These are phyloP conservation scores for Ovibos moschatus DNA, from an alignment of 2,113 vertebrate species.

Conservation along the genomic window DNA sequence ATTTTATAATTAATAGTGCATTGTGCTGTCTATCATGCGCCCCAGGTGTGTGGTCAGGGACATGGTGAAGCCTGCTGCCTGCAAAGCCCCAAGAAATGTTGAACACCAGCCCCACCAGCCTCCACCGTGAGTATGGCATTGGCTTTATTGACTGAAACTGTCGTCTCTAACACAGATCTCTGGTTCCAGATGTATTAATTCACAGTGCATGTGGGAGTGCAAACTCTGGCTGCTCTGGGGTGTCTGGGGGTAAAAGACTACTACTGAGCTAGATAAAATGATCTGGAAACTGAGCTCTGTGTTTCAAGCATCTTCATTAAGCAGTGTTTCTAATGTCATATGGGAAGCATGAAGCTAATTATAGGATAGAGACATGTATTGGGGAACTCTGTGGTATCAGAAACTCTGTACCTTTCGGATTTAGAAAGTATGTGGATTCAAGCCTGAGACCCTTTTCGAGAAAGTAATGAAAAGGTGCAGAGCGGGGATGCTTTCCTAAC, in stretches of 20 bases:
- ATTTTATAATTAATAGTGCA: constrained; percentile 75
- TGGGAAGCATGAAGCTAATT: neutral
- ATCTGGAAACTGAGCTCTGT: neutral
- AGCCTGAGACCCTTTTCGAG: neutral
- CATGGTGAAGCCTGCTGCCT: constrained; percentile 74
- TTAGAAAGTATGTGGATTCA: neutral
- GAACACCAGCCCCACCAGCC: constrained; percentile 72
- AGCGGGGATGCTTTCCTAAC: neutral
- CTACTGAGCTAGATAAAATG: constrained; percentile 4
- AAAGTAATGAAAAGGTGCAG: neutral
- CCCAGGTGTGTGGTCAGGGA: constrained; percentile 79
- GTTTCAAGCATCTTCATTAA: neutral
- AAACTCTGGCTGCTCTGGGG: neutral
- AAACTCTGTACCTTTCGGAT: neutral
- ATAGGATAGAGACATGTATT: neutral
- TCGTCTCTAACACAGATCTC: constrained; percentile 39
- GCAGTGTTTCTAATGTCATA: neutral
- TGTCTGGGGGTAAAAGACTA: neutral
- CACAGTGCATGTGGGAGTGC: constrained; percentile 49
- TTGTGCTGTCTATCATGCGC: constrained; percentile 78
- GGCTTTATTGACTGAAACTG: constrained; percentile 69
- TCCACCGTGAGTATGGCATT: constrained; percentile 75
- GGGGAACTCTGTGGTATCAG: neutral
- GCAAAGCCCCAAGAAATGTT: constrained; percentile 77
- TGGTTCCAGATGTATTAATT: constrained; percentile 41